phyloP scores from a whole-genome alignment of 1,140 invertebrate species.

The Lineus longissimus region DNA sequence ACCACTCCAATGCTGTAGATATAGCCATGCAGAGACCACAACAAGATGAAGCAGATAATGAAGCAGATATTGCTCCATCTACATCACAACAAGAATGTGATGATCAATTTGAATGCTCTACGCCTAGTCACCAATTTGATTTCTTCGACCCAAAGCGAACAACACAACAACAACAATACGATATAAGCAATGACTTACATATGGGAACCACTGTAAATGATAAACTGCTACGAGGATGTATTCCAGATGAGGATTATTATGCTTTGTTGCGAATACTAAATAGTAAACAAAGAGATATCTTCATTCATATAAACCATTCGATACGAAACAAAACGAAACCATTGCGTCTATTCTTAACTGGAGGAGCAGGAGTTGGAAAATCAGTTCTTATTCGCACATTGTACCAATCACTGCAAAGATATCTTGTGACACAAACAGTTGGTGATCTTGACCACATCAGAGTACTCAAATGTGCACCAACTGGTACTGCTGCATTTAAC shows the following conservation, averaged over 20 bases:
- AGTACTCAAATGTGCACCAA: constrained; percentile 20
- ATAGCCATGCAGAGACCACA: background rate
- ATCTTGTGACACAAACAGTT: constrained; percentile 16
- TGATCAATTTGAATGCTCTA: background rate
- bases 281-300: background rate
- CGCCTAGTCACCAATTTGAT: background rate
- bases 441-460: constrained; percentile 21
- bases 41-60: constrained; percentile 9
- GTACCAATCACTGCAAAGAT: constrained; percentile 18
- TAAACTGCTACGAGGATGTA: constrained; percentile 5
- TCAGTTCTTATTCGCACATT: constrained; percentile 19
- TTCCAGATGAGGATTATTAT: background rate
- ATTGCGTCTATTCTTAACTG: constrained; percentile 20
- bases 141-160: constrained; percentile 1
- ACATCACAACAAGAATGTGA: constrained; percentile 10
- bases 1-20: background rate
- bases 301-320: constrained; percentile 6
- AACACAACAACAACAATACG: constrained; percentile 11
- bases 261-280: background rate
- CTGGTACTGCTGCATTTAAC: constrained; percentile 25
- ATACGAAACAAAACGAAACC: constrained; percentile 7
- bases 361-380: constrained; percentile 28
- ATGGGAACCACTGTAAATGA: background rate
- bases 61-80: constrained; percentile 9
- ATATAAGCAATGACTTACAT: constrained; percentile 17